Percentiles rank a stretch among this genome's conserved stretches.
These are phyloP conservation scores for Cheilosia vernalis DNA, from an alignment of 2,888 invertebrate species.

Conservation along the genomic window DNA sequence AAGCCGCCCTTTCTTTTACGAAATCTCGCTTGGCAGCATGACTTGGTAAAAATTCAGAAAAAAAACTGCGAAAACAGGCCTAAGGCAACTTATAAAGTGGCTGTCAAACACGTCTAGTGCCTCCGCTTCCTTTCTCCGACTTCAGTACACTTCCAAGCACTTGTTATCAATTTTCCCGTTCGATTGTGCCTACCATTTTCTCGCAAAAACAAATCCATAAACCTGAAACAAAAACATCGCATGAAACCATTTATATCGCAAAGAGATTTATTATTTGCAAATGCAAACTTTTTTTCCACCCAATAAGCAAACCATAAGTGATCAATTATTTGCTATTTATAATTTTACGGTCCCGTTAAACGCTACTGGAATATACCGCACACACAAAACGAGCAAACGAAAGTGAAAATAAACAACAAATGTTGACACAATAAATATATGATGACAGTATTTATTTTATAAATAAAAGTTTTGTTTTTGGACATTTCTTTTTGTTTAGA, in stretches of 20 bases:
- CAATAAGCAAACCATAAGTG: slow-evolving; percentile 6
- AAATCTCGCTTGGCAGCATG: too few species aligned
- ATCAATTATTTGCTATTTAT: slow-evolving; percentile 37
- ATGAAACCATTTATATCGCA: neutral
- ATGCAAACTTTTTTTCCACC: slow-evolving; percentile 7
- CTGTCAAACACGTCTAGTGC: too few species aligned
- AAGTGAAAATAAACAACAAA: slow-evolving; percentile 35
- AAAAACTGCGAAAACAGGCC: too few species aligned
- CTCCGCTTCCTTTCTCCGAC: too few species aligned
- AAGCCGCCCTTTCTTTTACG: too few species aligned
- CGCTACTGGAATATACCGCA: slow-evolving; percentile 17
- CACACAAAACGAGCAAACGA: slow-evolving; percentile 21
- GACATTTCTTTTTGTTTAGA: neutral
- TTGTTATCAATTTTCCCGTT: too few species aligned
- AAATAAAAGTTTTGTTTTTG: neutral
- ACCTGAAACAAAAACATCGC: too few species aligned
- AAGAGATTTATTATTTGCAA: neutral
- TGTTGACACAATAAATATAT: slow-evolving; percentile 8
- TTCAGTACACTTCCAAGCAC: too few species aligned
- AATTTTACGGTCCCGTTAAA: slow-evolving; percentile 11
- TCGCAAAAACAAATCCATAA: too few species aligned
- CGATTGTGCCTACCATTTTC: too few species aligned
- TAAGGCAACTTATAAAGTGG: too few species aligned
- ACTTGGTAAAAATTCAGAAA: too few species aligned
- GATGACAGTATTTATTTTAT: slow-evolving; percentile 7